phyloP scores from a whole-genome alignment of 1,140 invertebrate species.

The Oedothorax gibbosus region DNA sequence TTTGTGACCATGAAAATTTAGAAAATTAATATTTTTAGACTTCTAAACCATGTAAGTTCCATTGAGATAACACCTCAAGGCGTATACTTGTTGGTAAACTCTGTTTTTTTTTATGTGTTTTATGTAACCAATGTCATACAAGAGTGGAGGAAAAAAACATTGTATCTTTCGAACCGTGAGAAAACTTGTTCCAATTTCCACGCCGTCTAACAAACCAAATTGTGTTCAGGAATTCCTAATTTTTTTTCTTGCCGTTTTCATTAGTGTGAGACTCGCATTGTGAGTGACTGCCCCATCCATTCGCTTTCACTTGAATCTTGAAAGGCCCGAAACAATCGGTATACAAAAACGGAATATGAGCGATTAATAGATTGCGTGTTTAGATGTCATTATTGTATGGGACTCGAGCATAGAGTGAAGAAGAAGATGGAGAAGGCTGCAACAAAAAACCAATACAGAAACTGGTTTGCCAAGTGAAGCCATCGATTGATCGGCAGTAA shows the following conservation, averaged over 20 bases:
- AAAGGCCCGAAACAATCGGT: neutral
- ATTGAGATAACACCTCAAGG: no score
- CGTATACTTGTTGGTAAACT: no score
- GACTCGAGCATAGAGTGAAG: neutral
- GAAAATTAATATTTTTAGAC: no score
- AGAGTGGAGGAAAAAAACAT: neutral
- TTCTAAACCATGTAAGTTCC: no score
- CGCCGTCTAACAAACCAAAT: neutral
- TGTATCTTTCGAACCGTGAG: neutral
- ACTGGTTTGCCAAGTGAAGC: no score
- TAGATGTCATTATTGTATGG: slow-evolving; percentile 7
- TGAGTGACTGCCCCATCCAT: neutral
- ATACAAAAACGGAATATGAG: slow-evolving; percentile 17
- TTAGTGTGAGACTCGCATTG: neutral
- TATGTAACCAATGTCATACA: neutral
- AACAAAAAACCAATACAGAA: neutral
- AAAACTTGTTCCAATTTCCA: neutral
- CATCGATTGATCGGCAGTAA: no score
- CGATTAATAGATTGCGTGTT: slow-evolving; percentile 22
- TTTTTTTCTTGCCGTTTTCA: neutral
- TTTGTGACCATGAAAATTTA: no score
- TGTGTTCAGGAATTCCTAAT: neutral
- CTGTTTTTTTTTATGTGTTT: no score
- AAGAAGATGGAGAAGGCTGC: neutral
- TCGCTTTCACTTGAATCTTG: slow-evolving; percentile 33